These are phyloP conservation scores for Sphinx pinastri DNA, from an alignment of 2,888 invertebrate genomes.

Conservation along the genomic window DNA sequence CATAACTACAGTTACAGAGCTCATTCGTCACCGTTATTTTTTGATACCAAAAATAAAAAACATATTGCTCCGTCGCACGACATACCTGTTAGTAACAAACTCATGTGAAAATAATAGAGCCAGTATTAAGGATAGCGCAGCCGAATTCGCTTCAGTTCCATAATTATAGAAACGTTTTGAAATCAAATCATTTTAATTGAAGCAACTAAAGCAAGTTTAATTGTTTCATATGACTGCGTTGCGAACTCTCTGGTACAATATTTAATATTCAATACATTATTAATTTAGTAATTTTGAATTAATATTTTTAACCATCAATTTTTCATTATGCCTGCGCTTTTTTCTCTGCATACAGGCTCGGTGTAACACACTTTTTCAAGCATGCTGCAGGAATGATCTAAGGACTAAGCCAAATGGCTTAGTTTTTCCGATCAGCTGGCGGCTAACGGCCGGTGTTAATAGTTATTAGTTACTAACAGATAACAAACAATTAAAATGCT, in stretches of 20 bases:
- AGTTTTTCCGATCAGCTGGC: too few species aligned
- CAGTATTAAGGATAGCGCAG: neutral
- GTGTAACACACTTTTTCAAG: too few species aligned
- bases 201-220: conserved; percentile 7
- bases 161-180: neutral
- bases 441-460: too few species aligned
- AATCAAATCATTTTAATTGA: conserved; percentile 14
- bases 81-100: conserved; percentile 18
- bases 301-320: neutral
- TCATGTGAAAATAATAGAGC: conserved; percentile 12
- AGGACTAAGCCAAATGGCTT: too few species aligned
- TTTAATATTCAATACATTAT: neutral
- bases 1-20: conserved; percentile 41
- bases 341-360: too few species aligned
- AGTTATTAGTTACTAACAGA: too few species aligned
- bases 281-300: neutral
- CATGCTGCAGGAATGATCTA: too few species aligned
- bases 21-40: conserved; percentile 50
- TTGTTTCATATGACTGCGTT: neutral
- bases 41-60: conserved; percentile 26
- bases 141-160: neutral
- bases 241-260: neutral
- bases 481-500: too few species aligned
- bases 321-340: neutral
- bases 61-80: conserved; percentile 23